Evolutionary conservation across 2,888 invertebrate species (phyloP), one percentile per base, ranked within the genome.

Genomic region (Tipula vernalis): DNA sequence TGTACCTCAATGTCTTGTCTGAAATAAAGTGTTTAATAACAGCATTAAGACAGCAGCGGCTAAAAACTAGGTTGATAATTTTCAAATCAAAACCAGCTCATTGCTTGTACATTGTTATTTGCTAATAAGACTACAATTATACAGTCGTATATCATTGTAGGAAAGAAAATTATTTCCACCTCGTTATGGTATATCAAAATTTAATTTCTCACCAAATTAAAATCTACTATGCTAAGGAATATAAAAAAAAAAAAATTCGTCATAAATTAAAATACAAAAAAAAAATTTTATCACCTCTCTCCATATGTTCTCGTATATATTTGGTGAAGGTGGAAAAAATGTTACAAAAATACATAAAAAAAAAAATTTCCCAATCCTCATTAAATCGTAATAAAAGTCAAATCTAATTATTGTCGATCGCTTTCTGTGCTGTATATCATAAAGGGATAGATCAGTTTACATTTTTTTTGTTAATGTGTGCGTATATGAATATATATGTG

Each of bases 161-260:
- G 28, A 71, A 2, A 18, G 18, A 71, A 71, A 28, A 28, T 71
- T 71, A 71, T 18, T 71, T 71, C 71, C 71, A 71, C 71, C 18
- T 71, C 71, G 71, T 71, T 71, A 71, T 71, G 28, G 10, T 71
- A 28, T 71, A 71, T 71, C 71, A 71, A 71, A 71, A 71, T 10
- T 71, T 71, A 71, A 71, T 71, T 71, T 71, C 71, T 71, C 71
- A 71, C 71, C 71, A 71, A 71, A 71, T 71, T 71, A 71, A 71
- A 71, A 71, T 71, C 28, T 71, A 71, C 28, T 71, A 71, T 28
- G 71, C 71, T 71, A 71, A 2, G 71, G 71, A 71, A 8, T 71
- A 71, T 71, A 3, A 71, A 28, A 71, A 71, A 28, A 71, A 71
- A 28, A 28, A 71, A 71, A 71, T 28, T 10, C 28, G 71, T 71